Conservation (phyloP, 1,140 invertebrate genomes). For the Ceratosolen fusciceps region DNA sequence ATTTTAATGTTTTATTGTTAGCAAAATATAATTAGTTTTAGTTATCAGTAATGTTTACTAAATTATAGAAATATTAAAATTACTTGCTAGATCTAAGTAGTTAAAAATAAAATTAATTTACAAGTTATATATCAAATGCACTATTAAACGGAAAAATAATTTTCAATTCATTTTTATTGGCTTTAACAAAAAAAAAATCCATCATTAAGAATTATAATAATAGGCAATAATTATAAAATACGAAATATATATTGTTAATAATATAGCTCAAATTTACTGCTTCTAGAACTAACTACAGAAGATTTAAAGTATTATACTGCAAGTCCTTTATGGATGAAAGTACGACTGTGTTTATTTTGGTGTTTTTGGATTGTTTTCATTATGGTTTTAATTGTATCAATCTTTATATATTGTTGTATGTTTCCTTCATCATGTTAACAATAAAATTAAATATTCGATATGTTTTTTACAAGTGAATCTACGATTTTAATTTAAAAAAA, state of each 20-base stretch:
- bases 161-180: no score
- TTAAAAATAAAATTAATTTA: no score
- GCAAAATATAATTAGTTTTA: no score
- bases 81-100: no score
- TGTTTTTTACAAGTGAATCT: not conserved
- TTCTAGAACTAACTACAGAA: conserved; percentile 51
- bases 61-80: no score
- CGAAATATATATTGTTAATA: not conserved
- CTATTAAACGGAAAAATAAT: no score
- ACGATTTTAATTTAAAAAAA: not conserved
- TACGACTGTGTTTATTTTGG: conserved; percentile 61
- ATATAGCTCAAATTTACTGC: not conserved
- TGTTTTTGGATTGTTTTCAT: conserved; percentile 57
- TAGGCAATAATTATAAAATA: no score
- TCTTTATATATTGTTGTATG: conserved; percentile 55
- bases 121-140: no score
- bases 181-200: no score
- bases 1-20: conserved; percentile 2
- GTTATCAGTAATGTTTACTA: no score
- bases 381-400: conserved; percentile 52
- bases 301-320: conserved; percentile 55
- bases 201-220: no score
- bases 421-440: conserved; percentile 36
- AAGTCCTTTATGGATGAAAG: conserved; percentile 57
- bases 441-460: not conserved